Conservation (phyloP, 1,140 invertebrate genomes). For the Drosophila ercepeae region DNA sequence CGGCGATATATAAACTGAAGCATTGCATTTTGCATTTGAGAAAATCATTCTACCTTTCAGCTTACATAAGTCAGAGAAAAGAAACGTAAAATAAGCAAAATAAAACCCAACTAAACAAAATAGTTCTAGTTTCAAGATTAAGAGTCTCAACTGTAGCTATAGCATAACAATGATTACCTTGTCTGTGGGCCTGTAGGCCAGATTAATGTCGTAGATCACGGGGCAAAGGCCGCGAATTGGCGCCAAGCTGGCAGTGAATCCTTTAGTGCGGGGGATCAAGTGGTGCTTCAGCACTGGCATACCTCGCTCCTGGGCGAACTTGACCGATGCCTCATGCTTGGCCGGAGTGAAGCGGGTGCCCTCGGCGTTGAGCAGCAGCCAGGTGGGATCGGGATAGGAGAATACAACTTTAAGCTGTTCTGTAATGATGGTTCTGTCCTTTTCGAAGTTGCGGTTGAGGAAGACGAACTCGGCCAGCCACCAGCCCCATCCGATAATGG, state of each 20-base stretch:
- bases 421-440: slow-evolving; percentile 93
- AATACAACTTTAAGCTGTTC: slow-evolving; percentile 91
- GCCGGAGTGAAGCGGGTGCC: slow-evolving; percentile 95
- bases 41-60: background rate
- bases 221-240: slow-evolving; percentile 90
- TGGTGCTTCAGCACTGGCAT: slow-evolving; percentile 94
- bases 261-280: slow-evolving; percentile 95
- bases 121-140: background rate
- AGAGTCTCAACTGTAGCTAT: background rate
- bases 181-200: slow-evolving; percentile 90
- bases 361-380: slow-evolving; percentile 96
- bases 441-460: slow-evolving; percentile 95
- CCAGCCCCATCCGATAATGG: slow-evolving; percentile 98
- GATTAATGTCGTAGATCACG: slow-evolving; percentile 93
- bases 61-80: background rate
- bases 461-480: slow-evolving; percentile 97
- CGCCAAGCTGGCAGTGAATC: slow-evolving; percentile 92
- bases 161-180: slow-evolving; percentile 35
- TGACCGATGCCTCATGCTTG: slow-evolving; percentile 94
- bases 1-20: slow-evolving; percentile 1
- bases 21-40: background rate
- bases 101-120: background rate
- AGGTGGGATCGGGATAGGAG: slow-evolving; percentile 94
- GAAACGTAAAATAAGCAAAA: background rate
- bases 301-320: slow-evolving; percentile 94